phyloP scores from a whole-genome alignment of 2,113 vertebrate species.

The Aldabrachelys gigantea region DNA sequence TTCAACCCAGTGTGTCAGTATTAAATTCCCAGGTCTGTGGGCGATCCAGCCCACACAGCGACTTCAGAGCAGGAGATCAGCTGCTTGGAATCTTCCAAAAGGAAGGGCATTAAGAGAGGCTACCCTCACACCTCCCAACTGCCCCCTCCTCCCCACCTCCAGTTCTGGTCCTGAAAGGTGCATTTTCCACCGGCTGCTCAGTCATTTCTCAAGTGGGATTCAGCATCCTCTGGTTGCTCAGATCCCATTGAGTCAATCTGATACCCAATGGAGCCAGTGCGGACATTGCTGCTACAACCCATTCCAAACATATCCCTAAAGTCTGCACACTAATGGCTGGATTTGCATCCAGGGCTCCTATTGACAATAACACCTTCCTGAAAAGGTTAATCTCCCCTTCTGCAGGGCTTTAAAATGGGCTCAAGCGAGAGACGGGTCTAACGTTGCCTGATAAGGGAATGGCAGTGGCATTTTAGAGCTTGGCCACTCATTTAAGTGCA shows the following conservation, averaged over 20 bases:
- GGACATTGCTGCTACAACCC: slow-evolving; percentile 39
- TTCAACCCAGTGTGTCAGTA: slow-evolving; percentile 74
- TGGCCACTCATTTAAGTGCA: background rate
- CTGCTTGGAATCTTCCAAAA: slow-evolving; percentile 48
- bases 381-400: slow-evolving; percentile 8
- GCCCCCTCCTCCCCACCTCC: background rate
- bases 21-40: slow-evolving; percentile 61
- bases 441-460: background rate
- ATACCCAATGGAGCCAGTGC: background rate
- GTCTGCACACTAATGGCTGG: background rate
- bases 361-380: background rate
- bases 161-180: background rate
- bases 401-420: background rate
- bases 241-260: background rate
- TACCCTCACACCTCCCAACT: slow-evolving; percentile 1
- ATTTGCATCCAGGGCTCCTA: background rate
- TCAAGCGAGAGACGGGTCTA: background rate
- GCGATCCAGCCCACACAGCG: background rate
- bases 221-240: background rate
- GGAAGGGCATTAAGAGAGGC: slow-evolving; percentile 48
- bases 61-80: background rate
- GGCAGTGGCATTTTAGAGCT: background rate
- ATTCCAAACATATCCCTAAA: background rate
- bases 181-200: background rate
- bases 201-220: background rate